Conservation (phyloP, 2,888 invertebrate genomes). For the Philereme transversata region DNA sequence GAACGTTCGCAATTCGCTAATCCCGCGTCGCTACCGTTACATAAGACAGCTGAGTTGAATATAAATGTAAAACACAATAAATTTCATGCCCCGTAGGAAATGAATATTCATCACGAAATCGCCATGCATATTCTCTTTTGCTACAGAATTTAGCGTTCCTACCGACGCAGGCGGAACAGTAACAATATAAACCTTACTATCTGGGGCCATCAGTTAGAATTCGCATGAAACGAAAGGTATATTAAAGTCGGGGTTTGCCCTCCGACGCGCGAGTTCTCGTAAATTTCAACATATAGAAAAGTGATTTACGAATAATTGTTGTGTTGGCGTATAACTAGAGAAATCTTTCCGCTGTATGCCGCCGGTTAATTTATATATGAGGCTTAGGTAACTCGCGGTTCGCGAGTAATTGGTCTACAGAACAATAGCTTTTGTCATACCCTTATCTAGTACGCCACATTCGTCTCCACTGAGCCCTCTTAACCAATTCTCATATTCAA, state of each 20-base stretch:
- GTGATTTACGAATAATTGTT: slow-evolving; percentile 85
- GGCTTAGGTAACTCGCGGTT: slow-evolving; percentile 83
- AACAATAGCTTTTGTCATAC: slow-evolving; percentile 84
- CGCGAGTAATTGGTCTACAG: slow-evolving; percentile 81
- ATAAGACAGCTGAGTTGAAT: slow-evolving; percentile 83
- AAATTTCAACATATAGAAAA: slow-evolving; percentile 85
- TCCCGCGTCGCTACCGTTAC: slow-evolving; percentile 83
- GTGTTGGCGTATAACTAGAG: slow-evolving; percentile 83
- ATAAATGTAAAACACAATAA: slow-evolving; percentile 85
- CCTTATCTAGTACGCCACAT: slow-evolving; percentile 77
- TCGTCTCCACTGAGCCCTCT: slow-evolving; percentile 68
- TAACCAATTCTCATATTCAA: slow-evolving; percentile 57
- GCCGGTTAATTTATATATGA: slow-evolving; percentile 83
- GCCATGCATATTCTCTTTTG: slow-evolving; percentile 83
- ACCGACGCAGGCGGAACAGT: slow-evolving; percentile 45
- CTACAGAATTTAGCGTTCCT: slow-evolving; percentile 75
- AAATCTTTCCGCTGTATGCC: slow-evolving; percentile 84
- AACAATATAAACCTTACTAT: slow-evolving; percentile 69
- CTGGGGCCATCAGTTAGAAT: slow-evolving; percentile 59
- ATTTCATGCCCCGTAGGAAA: slow-evolving; percentile 85
- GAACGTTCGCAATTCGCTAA: slow-evolving; percentile 82
- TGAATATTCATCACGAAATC: slow-evolving; percentile 85
- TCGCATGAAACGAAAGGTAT: slow-evolving; percentile 51
- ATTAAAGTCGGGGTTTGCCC: slow-evolving; percentile 67
- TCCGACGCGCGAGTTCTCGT: slow-evolving; percentile 70